Conservation (phyloP, 2,113 vertebrate genomes). For the Ameiurus melas region DNA sequence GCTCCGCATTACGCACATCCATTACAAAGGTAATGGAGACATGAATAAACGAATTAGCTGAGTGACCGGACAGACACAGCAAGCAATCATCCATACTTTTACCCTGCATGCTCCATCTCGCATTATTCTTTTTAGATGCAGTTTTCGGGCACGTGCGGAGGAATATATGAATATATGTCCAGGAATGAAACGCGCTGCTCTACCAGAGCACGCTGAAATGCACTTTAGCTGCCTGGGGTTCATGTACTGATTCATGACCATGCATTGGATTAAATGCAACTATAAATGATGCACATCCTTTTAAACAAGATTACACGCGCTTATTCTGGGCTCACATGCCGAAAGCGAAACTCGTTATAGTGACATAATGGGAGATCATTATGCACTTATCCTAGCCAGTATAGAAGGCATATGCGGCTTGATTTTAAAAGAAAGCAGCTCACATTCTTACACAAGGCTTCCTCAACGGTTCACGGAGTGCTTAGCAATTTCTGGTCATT, state of each 20-base stretch:
- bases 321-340: background rate
- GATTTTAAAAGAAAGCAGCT: background rate
- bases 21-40: constrained; percentile 20
- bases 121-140: background rate
- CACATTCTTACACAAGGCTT: background rate
- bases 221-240: background rate
- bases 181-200: background rate
- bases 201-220: background rate
- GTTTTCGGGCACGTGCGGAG: background rate
- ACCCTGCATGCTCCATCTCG: background rate
- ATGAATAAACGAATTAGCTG: background rate
- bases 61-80: background rate
- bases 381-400: background rate
- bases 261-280: background rate
- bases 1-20: background rate
- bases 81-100: background rate
- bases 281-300: constrained; percentile 22
- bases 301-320: constrained; percentile 20
- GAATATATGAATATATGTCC: background rate
- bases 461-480: background rate
- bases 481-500: background rate
- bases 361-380: constrained; percentile 33
- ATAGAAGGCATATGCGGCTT: background rate
- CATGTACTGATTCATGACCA: background rate
- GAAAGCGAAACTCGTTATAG: constrained; percentile 12